Base-by-base conservation (phyloP, 2,888 invertebrate genomes). In the Diploptera punctata region DNA sequence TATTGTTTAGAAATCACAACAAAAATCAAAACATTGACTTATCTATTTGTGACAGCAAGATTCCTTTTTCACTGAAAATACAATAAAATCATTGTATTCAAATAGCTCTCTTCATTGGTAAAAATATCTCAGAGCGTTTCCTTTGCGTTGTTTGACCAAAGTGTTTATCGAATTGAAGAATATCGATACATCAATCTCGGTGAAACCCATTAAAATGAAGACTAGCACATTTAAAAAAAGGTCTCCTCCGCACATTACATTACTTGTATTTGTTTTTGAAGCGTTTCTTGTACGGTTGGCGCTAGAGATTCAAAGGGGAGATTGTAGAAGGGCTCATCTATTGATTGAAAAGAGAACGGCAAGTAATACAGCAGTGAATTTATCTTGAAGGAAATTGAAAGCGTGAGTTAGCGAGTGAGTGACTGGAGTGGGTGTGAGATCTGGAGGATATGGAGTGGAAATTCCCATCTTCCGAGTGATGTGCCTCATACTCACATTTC, bases 311-410 rank as follows among this genome's bases (percentile, higher is more conserved):
- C 57, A 57, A 57, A 57, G 57, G 57, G 57, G 57, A 57, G 57
- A 57, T 57, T 57, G 57, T 29, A 57, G 57, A 57, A 29, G 31
- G 57, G 57, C 57, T 57, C 57, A 57, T 57, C 57, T 57, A 57
- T 57, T 29, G 57, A 57, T 57, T 57, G 57, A 29, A 57, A 57
- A 57, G 57, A 57, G 57, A 57, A 57, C 31, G 57, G 24, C n/a
- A 57, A 24, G 57, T 57, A 57, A 57, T 57, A 57, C 57, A 57
- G 57, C 57, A 57, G 57, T 57, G 31, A 57, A 57, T 57, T 57
- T 57, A 57, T 57, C 57, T 57, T 57, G 57, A 57, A 57, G 57
- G 57, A 57, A 57, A 57, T 57, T 57, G 57, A 57, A 57, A 57
- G 57, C 47, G 47, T 47, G 47, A 47, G 47, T 47, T 47, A 47